These are phyloP conservation scores for Cheilosia soror DNA, from an alignment of 2,888 invertebrate genomes.

Conservation along the genomic window DNA sequence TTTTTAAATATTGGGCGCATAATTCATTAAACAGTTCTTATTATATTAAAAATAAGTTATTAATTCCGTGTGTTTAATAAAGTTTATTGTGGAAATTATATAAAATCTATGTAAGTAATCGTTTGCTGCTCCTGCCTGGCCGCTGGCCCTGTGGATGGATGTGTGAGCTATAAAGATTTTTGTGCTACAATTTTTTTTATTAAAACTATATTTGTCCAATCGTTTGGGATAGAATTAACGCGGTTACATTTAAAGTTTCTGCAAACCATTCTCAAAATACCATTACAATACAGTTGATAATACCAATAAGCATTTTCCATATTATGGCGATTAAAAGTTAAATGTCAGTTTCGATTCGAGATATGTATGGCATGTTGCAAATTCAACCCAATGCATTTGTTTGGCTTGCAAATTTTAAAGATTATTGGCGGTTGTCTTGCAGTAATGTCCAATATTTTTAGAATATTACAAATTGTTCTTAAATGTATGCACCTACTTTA, in stretches of 20 bases:
- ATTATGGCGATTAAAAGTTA: constrained; percentile 69
- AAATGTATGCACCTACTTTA: background rate
- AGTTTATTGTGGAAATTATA: constrained; percentile 45
- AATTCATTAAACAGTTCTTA: constrained; percentile 48
- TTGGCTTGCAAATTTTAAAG: constrained; percentile 64
- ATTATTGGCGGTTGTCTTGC: constrained; percentile 49
- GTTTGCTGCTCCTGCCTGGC: constrained; percentile 11
- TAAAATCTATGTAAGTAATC: constrained; percentile 58
- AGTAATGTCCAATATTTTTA: background rate
- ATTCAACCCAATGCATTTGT: constrained; percentile 62
- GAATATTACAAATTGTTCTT: background rate
- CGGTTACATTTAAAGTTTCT: constrained; percentile 1
- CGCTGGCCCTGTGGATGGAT: constrained; percentile 3
- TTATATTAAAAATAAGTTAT: constrained; percentile 49
- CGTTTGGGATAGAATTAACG: background rate
- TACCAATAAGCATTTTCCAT: constrained; percentile 44
- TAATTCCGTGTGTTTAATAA: constrained; percentile 44
- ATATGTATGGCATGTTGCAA: constrained; percentile 48
- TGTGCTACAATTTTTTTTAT: constrained; percentile 47
- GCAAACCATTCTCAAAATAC: background rate
- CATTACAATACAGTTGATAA: background rate
- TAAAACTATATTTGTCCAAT: constrained; percentile 1
- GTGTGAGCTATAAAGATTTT: constrained; percentile 51
- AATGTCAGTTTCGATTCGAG: constrained; percentile 43
- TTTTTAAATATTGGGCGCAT: constrained; percentile 60